A percentile compares a stretch with the other conserved stretches of the same genome.
Evolutionary conservation across 2,797 vertebrate species (phyloP).

Genomic region (Halcyon chelicuti): DNA sequence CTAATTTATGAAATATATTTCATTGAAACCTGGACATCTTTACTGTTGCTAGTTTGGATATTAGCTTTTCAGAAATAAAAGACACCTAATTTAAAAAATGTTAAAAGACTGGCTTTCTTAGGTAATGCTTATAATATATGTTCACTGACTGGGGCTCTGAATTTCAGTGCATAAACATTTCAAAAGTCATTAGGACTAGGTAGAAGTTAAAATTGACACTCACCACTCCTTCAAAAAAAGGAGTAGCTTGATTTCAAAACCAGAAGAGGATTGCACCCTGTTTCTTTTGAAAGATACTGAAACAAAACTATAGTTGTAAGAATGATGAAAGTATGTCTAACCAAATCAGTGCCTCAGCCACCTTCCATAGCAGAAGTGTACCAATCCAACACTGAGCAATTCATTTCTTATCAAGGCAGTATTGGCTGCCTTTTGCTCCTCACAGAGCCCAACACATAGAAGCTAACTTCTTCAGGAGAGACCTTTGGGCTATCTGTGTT

Average conservation of each 20-base stretch:
- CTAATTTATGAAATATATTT: slow-evolving; percentile 91
- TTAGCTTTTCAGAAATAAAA: slow-evolving; percentile 85
- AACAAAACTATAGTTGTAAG: not conserved
- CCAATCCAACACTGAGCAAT: not conserved
- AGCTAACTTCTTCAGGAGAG: not conserved
- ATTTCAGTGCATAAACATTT: slow-evolving; percentile 49
- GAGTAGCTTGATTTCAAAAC: slow-evolving; percentile 8
- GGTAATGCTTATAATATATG: slow-evolving; percentile 17
- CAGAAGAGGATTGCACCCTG: not conserved
- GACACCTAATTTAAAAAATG: slow-evolving; percentile 76
- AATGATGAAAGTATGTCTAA: not conserved
- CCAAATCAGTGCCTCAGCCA: not conserved
- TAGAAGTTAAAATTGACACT: slow-evolving; percentile 50
- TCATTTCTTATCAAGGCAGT: not conserved
- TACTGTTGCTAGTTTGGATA: slow-evolving; percentile 90
- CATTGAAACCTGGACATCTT: slow-evolving; percentile 90
- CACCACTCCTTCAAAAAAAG: not conserved
- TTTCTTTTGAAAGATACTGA: not conserved
- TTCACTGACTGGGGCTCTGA: not conserved
- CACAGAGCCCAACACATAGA: not conserved
- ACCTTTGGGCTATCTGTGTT: not conserved
- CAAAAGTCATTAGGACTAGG: not conserved
- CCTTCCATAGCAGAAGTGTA: not conserved
- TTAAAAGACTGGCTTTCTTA: slow-evolving; percentile 62
- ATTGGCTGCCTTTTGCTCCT: slow-evolving; percentile 15